Percentiles rank a stretch among this genome's conserved stretches.
phyloP scores from a whole-genome alignment of 2,888 invertebrate genomes.

The Ceriagrion tenellum region DNA sequence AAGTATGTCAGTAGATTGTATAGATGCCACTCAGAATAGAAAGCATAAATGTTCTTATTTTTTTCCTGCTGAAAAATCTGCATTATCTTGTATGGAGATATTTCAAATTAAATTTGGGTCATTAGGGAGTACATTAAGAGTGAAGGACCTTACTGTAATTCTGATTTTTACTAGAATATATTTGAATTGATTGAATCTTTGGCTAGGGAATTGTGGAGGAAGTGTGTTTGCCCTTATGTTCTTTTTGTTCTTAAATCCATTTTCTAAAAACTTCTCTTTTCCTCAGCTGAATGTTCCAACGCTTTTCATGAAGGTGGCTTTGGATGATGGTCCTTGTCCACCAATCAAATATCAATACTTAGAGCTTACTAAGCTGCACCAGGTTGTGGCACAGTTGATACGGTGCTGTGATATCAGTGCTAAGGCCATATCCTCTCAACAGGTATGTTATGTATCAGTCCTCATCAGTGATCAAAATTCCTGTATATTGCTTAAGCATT shows the following conservation, averaged over 20 bases:
- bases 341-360: constrained; percentile 98
- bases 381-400: constrained; percentile 92
- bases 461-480: too few relatives aligned
- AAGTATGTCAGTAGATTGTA: too few relatives aligned
- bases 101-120: too few relatives aligned
- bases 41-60: too few relatives aligned
- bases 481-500: too few relatives aligned
- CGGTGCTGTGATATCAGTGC: constrained; percentile 94
- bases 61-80: too few relatives aligned
- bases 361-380: constrained; percentile 95
- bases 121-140: too few relatives aligned
- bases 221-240: neutral
- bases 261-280: constrained; percentile 20
- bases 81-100: too few relatives aligned
- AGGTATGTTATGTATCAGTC: constrained; percentile 72
- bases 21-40: too few relatives aligned
- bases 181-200: too few relatives aligned
- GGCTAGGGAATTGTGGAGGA: neutral
- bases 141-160: too few relatives aligned
- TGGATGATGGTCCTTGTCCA: constrained; percentile 95
- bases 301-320: constrained; percentile 92
- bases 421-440: constrained; percentile 77
- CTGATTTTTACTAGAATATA: too few relatives aligned
- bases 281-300: constrained; percentile 92
- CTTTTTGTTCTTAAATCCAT: neutral